Conservation (phyloP, 2,888 invertebrate genomes). For the Agrenia bidenticulata region DNA sequence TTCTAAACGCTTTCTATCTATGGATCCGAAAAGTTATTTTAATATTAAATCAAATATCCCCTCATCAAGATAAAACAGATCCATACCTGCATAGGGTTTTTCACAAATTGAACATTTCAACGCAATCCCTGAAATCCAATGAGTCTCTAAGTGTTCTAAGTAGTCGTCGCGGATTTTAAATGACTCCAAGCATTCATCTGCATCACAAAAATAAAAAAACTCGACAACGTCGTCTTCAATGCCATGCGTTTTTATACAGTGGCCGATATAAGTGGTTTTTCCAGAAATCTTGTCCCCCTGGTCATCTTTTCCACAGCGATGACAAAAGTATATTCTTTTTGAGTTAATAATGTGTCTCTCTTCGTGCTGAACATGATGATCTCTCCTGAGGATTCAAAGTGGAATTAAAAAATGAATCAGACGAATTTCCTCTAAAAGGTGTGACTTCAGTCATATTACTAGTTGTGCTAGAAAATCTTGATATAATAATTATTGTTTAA, state of each 20-base stretch:
- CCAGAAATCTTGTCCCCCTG: neutral
- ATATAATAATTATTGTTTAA: too few species aligned
- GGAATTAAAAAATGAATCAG: too few species aligned
- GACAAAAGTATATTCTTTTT: conserved; percentile 7
- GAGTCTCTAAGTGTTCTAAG: conserved; percentile 3
- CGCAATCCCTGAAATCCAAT: neutral
- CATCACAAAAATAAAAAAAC: conserved; percentile 18
- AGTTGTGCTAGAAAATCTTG: too few species aligned
- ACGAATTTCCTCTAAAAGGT: too few species aligned
- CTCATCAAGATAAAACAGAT: neutral
- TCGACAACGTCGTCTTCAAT: conserved; percentile 18
- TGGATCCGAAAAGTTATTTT: neutral
- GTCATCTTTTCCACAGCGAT: conserved; percentile 1
- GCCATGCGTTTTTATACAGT: conserved; percentile 4
- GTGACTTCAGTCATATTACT: too few species aligned
- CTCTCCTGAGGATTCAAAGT: conserved; percentile 5
- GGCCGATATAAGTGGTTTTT: conserved; percentile 5
- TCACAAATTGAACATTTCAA: conserved; percentile 6
- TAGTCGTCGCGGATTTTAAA: conserved; percentile 12
- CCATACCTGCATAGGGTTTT: conserved; percentile 14
- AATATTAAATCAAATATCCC: too few species aligned
- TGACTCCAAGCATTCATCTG: conserved; percentile 7
- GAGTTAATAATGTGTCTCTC: conserved; percentile 8
- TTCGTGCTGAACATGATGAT: conserved; percentile 9
- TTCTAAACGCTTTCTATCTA: neutral